Evolutionary conservation across 2,888 invertebrate genomes (phyloP), one percentile per base, ranked within the genome.

Genomic region (Phyto melanocephala): DNA sequence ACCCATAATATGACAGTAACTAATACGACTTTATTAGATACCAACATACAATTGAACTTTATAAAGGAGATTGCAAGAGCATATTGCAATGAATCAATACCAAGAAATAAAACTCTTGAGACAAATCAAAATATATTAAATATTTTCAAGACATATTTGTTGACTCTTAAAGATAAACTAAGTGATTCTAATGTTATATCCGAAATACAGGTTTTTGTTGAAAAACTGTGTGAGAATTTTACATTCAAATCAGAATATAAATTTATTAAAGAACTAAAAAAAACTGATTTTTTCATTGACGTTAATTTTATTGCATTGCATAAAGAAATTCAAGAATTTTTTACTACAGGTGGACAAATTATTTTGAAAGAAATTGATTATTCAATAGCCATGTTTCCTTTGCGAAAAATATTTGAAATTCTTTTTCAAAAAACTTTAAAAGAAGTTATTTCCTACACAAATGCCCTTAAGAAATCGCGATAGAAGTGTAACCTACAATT

Each of bases 31-130:
- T 5, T n/a, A 37, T 37, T 11, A 37, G 8, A 37, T 13, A 5
- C 20, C 62, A 24, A 52, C 40, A 65, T 63, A 2, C 37, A 28
- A n/a, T 24, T 47, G 37, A 28, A 56, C 65, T 15, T 75, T 28
- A n/a, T 45, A 42, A 75, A 75, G 13, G 52, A 54, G 40, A 45
- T 75, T n/a, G 54, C 56, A 42, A 75, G 65, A 28, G 74, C 54
- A 42, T 74, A 62, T 63, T 74, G 62, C 20, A 52, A 74, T 24
- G 72, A 74, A 62, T 8, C 7, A 15, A 47, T 75, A 56, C 65
- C 75, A 17, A 52, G 74, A 28, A 74, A 74, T 17, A 63, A 74
- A 11, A 28, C 33, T 35, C 20, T 74, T 52, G 40, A 63, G 3
- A 74, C 54, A 54, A 56, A 45, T 1, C 20, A 56, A 22, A 65